phyloP scores from a whole-genome alignment of 2,113 vertebrate species.

The mouse (Mus musculus) region DNA sequence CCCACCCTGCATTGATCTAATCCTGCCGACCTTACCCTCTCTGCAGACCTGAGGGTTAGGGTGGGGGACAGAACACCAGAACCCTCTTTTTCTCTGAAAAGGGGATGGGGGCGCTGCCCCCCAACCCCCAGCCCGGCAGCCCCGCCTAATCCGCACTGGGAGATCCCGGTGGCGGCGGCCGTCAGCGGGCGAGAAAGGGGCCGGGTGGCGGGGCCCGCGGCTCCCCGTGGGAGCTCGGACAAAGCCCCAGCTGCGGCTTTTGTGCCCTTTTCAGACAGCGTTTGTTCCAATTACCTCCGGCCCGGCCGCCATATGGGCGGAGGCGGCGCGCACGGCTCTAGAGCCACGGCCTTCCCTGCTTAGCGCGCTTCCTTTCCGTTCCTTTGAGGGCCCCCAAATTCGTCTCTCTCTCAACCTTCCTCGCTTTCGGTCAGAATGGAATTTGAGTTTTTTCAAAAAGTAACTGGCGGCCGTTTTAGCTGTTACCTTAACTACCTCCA shows the following conservation, averaged over 20 bases:
- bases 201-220: conserved; percentile 79
- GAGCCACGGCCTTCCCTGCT: conserved; percentile 55
- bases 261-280: conserved; percentile 87
- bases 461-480: background rate
- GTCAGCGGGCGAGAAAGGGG: conserved; percentile 76
- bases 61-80: background rate
- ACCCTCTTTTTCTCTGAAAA: background rate
- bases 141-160: conserved; percentile 81
- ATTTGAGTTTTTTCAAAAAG: background rate
- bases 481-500: background rate
- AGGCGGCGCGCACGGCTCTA: conserved; percentile 73
- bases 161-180: conserved; percentile 79
- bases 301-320: conserved; percentile 87
- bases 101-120: background rate
- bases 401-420: background rate
- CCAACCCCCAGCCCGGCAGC: conserved; percentile 19
- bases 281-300: conserved; percentile 87
- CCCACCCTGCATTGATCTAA: background rate
- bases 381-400: conserved; percentile 55
- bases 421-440: background rate
- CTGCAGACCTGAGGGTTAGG: conserved; percentile 32
- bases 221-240: conserved; percentile 82
- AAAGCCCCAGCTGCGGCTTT: conserved; percentile 89
- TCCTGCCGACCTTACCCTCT: background rate
- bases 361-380: background rate